A percentile compares a stretch with the other conserved stretches of the same genome.
phyloP scores from a whole-genome alignment of 1,140 invertebrate genomes.

The Meloidogyne hapla region DNA sequence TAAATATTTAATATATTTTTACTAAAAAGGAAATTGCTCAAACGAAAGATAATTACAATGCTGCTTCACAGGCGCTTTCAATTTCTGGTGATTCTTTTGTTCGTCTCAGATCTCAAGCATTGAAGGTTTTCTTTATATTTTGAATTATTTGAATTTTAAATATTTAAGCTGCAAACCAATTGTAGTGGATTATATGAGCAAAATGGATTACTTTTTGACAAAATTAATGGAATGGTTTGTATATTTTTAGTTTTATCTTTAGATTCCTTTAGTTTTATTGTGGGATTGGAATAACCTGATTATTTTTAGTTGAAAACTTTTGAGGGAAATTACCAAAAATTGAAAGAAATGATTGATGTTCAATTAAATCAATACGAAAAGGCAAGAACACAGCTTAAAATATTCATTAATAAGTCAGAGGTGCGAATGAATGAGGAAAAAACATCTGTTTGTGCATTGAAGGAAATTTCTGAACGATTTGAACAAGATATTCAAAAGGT shows the following conservation, averaged over 20 bases:
- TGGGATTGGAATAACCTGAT: too few relatives aligned
- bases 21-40: constrained; percentile 29
- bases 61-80: constrained; percentile 25
- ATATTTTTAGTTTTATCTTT: too few relatives aligned
- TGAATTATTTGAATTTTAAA: background rate
- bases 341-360: constrained; percentile 41
- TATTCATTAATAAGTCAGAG: background rate
- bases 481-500: background rate
- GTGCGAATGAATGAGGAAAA: constrained; percentile 12
- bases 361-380: constrained; percentile 25
- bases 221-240: constrained; percentile 27
- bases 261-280: too few relatives aligned
- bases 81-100: constrained; percentile 29
- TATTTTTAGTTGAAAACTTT: background rate
- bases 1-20: background rate
- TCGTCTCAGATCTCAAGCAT: constrained; percentile 33
- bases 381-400: constrained; percentile 18
- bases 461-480: background rate
- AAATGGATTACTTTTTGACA: constrained; percentile 29
- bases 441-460: background rate
- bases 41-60: constrained; percentile 29
- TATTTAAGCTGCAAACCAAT: constrained; percentile 34
- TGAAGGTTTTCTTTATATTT: constrained; percentile 10
- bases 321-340: constrained; percentile 41
- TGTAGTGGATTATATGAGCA: constrained; percentile 30